phyloP scores from a whole-genome alignment of 2,888 invertebrate species.

The Chorisops tibialis region DNA sequence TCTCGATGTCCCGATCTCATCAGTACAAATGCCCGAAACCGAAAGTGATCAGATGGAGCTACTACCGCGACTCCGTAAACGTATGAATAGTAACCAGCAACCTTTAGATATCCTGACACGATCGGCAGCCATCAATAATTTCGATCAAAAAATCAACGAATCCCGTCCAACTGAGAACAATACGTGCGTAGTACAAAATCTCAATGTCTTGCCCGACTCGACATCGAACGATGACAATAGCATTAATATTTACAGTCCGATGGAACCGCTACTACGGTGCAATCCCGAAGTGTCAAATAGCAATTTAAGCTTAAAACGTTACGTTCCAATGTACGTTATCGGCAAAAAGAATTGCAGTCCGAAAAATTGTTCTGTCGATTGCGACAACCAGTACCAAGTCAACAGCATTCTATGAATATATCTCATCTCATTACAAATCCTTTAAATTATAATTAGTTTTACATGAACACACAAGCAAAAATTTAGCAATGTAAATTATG shows the following conservation, averaged over 20 bases:
- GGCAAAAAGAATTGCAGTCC: slow-evolving; percentile 18
- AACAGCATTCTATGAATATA: slow-evolving; percentile 3
- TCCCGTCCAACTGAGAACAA: background rate
- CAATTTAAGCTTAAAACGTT: slow-evolving; percentile 32
- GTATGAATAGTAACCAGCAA: slow-evolving; percentile 33
- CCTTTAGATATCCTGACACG: slow-evolving; percentile 30
- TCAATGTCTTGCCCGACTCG: slow-evolving; percentile 32
- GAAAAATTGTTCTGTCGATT: background rate
- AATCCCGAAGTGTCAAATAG: slow-evolving; percentile 21
- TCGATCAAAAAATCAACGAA: slow-evolving; percentile 24
- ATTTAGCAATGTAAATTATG: no score
- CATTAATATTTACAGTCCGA: slow-evolving; percentile 33
- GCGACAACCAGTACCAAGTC: slow-evolving; percentile 5
- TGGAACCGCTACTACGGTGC: slow-evolving; percentile 33
- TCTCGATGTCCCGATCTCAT: slow-evolving; percentile 70
- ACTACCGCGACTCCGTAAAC: slow-evolving; percentile 39
- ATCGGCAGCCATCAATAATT: slow-evolving; percentile 33
- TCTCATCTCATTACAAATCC: no score
- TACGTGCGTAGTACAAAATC: slow-evolving; percentile 12
- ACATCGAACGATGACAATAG: slow-evolving; percentile 26
- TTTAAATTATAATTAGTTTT: no score
- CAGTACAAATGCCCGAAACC: slow-evolving; percentile 69
- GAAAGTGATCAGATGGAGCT: slow-evolving; percentile 44
- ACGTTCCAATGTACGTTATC: slow-evolving; percentile 35
- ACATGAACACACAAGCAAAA: no score